phyloP scores from a whole-genome alignment of 2,888 invertebrate species.

The Melipona beecheii region DNA sequence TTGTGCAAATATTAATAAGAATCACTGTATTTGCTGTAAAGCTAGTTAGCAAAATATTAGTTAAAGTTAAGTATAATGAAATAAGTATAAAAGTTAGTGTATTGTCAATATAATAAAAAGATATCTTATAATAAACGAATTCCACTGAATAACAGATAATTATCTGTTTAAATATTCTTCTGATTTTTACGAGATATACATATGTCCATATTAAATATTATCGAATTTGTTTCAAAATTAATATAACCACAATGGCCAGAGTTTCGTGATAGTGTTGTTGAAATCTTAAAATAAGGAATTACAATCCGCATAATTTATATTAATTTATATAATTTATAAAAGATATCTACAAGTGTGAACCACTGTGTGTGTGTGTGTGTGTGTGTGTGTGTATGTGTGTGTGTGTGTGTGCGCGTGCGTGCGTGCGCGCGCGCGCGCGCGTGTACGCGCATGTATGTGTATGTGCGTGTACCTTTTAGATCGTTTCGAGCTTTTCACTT shows the following conservation, averaged over 20 bases:
- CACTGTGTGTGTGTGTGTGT: not conserved
- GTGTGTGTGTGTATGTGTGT: too few species aligned
- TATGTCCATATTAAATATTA: too few species aligned
- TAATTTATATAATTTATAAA: not conserved
- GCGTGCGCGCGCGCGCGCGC: accelerated
- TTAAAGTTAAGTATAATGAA: too few species aligned
- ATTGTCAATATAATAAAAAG: too few species aligned
- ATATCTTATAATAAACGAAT: too few species aligned
- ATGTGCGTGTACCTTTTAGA: slow-evolving; percentile 6
- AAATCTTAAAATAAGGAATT: not conserved
- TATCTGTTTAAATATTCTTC: not conserved
- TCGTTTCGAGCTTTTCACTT: slow-evolving; percentile 17
- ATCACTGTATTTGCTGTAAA: too few species aligned
- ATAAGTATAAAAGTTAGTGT: too few species aligned
- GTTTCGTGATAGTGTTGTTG: not conserved
- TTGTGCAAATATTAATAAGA: too few species aligned
- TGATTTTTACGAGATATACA: too few species aligned
- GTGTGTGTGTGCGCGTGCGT: not conserved
- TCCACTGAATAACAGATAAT: too few species aligned
- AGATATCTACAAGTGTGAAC: not conserved
- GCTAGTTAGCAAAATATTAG: too few species aligned
- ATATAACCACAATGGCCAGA: not conserved
- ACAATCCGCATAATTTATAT: not conserved
- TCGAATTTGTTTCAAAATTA: not conserved
- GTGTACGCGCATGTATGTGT: too few species aligned